Percentiles rank a stretch among this genome's conserved stretches.
Conservation (phyloP, 2,888 invertebrate genomes). For the Scaptomyza parva region DNA sequence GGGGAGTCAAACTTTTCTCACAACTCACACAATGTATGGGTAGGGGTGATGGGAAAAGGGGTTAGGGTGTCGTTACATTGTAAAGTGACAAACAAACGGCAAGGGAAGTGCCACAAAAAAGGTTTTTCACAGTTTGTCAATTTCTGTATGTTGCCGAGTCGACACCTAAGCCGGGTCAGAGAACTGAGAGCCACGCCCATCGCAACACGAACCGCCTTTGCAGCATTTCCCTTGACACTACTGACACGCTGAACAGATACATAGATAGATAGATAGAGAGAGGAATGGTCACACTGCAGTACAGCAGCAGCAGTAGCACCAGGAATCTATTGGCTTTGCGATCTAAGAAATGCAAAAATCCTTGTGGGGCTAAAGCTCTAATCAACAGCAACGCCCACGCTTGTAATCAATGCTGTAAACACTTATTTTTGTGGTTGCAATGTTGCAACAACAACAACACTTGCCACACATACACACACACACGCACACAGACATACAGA, state of each 20-base stretch:
- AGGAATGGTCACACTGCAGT: constrained; percentile 28
- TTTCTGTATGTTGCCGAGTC: constrained; percentile 64
- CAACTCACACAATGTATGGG: constrained; percentile 36
- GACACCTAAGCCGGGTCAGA: constrained; percentile 63
- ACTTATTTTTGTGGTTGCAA: constrained; percentile 79
- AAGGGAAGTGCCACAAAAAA: constrained; percentile 79
- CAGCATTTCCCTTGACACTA: constrained; percentile 62
- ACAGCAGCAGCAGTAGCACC: neutral
- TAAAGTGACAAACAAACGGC: constrained; percentile 76
- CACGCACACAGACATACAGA: constrained; percentile 7
- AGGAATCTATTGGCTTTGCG: constrained; percentile 38
- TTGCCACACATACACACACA: constrained; percentile 17
- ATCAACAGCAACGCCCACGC: constrained; percentile 64
- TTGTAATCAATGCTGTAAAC: constrained; percentile 80
- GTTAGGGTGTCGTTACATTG: constrained; percentile 47
- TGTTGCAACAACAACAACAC: constrained; percentile 35
- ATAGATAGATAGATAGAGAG: neutral
- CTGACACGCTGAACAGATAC: constrained; percentile 69
- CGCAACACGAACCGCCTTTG: too few relatives aligned
- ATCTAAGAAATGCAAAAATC: constrained; percentile 75
- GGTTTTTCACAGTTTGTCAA: constrained; percentile 80
- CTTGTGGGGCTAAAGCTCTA: constrained; percentile 61
- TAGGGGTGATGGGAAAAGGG: neutral
- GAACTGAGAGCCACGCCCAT: neutral
- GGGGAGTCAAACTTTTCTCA: constrained; percentile 74